Evolutionary conservation across 2,113 vertebrate genomes (phyloP), one percentile per base, ranked within the genome.

Genomic region (Ctenodactylus gundi): DNA sequence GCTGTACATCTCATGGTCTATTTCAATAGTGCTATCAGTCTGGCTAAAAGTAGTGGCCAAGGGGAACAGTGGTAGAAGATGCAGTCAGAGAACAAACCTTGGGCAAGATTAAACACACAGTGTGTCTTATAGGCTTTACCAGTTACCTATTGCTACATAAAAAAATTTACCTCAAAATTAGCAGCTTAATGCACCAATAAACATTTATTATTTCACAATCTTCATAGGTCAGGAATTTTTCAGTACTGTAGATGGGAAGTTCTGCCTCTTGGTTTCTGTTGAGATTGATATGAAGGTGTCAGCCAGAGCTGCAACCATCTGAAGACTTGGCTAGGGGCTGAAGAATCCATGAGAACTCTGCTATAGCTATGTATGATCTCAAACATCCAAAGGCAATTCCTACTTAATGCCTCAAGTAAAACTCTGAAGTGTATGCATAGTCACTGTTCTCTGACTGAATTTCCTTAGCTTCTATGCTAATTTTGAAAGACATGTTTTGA

Each of bases 401-500:
- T 92, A 55, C 27, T 85, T 92, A 70, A 82, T 53, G 25, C 12
- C 64, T 86, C 58, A 95, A 89, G 39, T 87, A 68, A 97, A 95
- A 91, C n/a, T 60, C 44, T 85, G 6, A 92, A 88, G 36, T 72
- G 18, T 81, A 25, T 94, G 41, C 25, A 88, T 31, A 77, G 12
- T 53, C 18, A 75, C 57, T 70, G 85, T 83, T 91, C 60, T 95
- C 76, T 88, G 58, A 62, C 36, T 93, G 10, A 76, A 83, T 96
- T 91, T 95, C 53, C 62, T 89, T 91, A 21, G 14, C 12, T 95
- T 46, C 15, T 91, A 60, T 93, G 88, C 41, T 96, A 81, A 96
- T 95, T 94, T 94, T 92, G 76, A 94, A 93, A 93, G 80, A 73
- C 25, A 18, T 87, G 39, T 93, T 96, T 94, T 94, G 84, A 96